Evolutionary conservation across 2,888 invertebrate species (phyloP).

Genomic region (Cotesia congregata): DNA sequence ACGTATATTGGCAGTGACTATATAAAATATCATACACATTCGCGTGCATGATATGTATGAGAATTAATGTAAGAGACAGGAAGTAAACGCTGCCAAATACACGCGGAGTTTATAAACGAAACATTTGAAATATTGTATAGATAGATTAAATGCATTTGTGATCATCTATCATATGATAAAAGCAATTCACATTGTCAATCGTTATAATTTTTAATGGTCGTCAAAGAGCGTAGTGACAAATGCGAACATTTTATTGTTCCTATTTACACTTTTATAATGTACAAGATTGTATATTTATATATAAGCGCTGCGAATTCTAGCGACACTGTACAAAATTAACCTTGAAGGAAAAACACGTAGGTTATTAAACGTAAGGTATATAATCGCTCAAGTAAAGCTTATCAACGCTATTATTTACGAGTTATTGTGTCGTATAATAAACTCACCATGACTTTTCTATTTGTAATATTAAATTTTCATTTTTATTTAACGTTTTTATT

Average conservation of each 20-base stretch:
- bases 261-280: neutral
- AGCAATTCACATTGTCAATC: neutral
- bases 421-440: constrained; percentile 30
- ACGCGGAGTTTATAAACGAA: neutral
- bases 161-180: neutral
- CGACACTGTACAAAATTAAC: constrained; percentile 18
- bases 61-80: neutral
- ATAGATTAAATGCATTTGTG: neutral
- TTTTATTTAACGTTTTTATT: neutral
- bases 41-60: neutral
- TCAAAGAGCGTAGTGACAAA: constrained; percentile 1
- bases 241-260: constrained; percentile 11
- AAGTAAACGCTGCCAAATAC: neutral
- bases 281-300: neutral
- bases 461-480: neutral
- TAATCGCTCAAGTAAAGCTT: constrained; percentile 35
- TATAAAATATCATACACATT: neutral
- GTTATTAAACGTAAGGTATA: constrained; percentile 26
- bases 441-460: constrained; percentile 20
- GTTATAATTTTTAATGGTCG: constrained; percentile 20
- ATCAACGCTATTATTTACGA: constrained; percentile 47
- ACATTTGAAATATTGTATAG: neutral
- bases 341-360: constrained; percentile 28
- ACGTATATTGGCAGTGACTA: neutral
- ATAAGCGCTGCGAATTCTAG: too few species aligned